These are phyloP conservation scores for Podarcis siculus DNA, from an alignment of 2,797 vertebrate genomes.

Conservation along the genomic window DNA sequence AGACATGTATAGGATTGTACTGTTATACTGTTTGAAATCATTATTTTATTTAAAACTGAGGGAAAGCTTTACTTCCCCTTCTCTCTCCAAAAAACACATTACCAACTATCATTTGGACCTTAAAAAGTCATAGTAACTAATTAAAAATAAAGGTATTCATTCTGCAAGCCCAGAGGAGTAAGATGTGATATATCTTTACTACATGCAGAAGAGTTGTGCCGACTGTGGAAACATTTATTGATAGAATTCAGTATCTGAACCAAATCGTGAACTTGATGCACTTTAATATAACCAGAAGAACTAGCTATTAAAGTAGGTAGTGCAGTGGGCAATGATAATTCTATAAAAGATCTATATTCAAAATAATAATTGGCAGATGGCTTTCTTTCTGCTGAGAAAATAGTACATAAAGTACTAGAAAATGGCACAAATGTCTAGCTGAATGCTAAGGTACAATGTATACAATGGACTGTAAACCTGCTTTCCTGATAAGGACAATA, in stretches of 20 bases:
- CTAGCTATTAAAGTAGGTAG: background rate
- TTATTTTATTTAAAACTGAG: background rate
- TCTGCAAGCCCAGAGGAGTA: background rate
- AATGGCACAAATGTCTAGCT: background rate
- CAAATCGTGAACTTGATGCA: background rate
- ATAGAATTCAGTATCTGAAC: background rate
- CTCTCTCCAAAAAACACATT: background rate
- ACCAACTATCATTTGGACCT: background rate
- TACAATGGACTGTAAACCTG: slow-evolving; percentile 26
- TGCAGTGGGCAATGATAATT: background rate
- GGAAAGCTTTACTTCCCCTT: background rate
- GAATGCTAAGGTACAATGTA: background rate
- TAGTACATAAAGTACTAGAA: background rate
- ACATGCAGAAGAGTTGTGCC: background rate
- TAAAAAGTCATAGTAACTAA: background rate
- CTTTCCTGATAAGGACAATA: background rate
- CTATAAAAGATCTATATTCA: background rate
- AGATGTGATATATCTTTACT: background rate
- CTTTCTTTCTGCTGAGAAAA: slow-evolving; percentile 1
- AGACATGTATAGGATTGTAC: background rate
- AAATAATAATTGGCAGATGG: background rate
- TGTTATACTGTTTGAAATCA: background rate
- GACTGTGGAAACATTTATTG: background rate
- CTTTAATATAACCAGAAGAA: background rate
- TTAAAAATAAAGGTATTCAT: background rate